phyloP scores from a whole-genome alignment of 2,888 invertebrate genomes.

The Parnassius mnemosyne region DNA sequence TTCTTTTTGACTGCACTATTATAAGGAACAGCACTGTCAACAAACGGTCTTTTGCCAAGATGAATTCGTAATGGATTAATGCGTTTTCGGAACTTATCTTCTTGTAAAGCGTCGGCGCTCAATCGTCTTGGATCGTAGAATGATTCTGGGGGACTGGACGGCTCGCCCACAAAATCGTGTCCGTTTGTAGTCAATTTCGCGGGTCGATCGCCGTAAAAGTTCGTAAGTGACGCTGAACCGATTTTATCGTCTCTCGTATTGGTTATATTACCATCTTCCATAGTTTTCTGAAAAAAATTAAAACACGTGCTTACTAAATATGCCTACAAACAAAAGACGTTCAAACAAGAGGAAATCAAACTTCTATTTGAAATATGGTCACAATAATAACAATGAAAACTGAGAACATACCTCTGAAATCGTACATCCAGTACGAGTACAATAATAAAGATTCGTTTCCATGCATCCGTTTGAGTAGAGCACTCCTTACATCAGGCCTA shows the following conservation, averaged over 20 bases:
- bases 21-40: conserved; percentile 64
- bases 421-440: conserved; percentile 78
- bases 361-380: conserved; percentile 58
- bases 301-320: conserved; percentile 65
- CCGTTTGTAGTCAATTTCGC: conserved; percentile 67
- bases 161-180: conserved; percentile 51
- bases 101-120: conserved; percentile 47
- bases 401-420: conserved; percentile 69
- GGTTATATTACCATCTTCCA: conserved; percentile 78
- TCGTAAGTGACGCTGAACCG: conserved; percentile 55
- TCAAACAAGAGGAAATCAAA: conserved; percentile 70
- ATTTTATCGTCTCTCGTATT: conserved; percentile 70
- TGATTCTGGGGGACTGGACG: conserved; percentile 36
- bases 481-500: conserved; percentile 77
- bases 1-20: conserved; percentile 61
- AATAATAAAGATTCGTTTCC: conserved; percentile 73
- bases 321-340: conserved; percentile 75
- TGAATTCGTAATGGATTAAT: conserved; percentile 73
- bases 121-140: conserved; percentile 49
- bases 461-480: conserved; percentile 72
- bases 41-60: conserved; percentile 74
- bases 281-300: conserved; percentile 75
- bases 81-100: conserved; percentile 64
- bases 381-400: conserved; percentile 51
- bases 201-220: conserved; percentile 61